Base-by-base conservation (phyloP, 1,140 invertebrate genomes). In the Lucilia cuprina region DNA sequence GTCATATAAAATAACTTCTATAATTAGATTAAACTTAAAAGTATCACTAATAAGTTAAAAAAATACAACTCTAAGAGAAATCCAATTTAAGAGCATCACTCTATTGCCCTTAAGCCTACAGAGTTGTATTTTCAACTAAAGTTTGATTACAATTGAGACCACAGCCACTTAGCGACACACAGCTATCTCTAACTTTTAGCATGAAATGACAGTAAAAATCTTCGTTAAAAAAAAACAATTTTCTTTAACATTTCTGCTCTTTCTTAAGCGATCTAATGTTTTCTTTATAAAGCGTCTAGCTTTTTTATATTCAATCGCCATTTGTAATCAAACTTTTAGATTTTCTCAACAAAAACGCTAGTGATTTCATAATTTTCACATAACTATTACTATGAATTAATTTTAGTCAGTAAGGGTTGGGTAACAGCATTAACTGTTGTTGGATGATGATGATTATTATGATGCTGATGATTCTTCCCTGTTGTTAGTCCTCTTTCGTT, bases 371-470 rank as follows among this genome's bases (percentile, higher is more conserved):
- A 21, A 10, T 17, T 60, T 60, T 3, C 55, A 35, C 41, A 41
- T 10, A 41, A 8, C 10, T 41, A 78, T 78, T 78, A 49, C 77
- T 85, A 86, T 74, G 88, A 89, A 87, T 90, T 90, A 41, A 91
- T 91, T 86, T 90, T 89, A 74, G 87, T 87, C 85, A 91, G 84
- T 47, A 91, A 86, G 21, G 89, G 89, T 74, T 90, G 89, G 9
- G 88, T 90, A 7, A 89, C 89, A 47, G 85, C 83, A 83, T 83
- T 86, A 25, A 70, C 74, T 3, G 84, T 60, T 13, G 86, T 8
- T 30, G 30, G 82, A 65, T 83, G 82, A 41, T 82, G 80, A 75
- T 19, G 41, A 83, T 70, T 83, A 87, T 87, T 83, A 87, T 87
- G 49, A 83, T 85, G 9, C 84, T 65, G 17, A 70, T 70, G 65